Conservation (phyloP, 2,888 invertebrate species). For the Eristalinus sepulchralis region DNA sequence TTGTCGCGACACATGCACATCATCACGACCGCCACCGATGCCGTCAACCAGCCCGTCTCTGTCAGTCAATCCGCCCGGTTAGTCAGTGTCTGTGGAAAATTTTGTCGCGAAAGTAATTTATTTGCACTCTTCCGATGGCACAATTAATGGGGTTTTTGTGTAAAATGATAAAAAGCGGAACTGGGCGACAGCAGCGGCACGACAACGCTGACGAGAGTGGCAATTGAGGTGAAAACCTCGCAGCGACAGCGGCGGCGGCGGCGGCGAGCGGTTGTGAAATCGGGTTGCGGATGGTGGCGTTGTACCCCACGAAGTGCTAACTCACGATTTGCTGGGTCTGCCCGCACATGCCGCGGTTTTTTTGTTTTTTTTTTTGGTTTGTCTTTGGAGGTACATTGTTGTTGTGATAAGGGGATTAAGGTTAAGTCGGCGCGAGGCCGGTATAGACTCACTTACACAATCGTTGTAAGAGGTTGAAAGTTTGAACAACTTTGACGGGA, state of each 20-base stretch:
- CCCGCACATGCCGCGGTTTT: neutral
- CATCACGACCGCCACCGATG: neutral
- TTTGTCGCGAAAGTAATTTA: slow-evolving; percentile 40
- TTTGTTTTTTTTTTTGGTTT: neutral
- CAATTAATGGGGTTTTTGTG: slow-evolving; percentile 66
- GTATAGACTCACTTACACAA: neutral
- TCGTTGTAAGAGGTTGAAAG: neutral
- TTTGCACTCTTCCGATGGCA: slow-evolving; percentile 64
- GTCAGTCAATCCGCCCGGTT: neutral
- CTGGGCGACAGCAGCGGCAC: neutral
- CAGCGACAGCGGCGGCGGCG: neutral
- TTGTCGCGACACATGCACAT: slow-evolving; percentile 28
- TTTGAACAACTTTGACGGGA: too few species aligned
- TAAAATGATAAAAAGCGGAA: slow-evolving; percentile 48
- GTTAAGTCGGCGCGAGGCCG: neutral
- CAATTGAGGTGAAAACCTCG: neutral
- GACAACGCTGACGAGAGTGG: neutral
- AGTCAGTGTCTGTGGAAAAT: slow-evolving; percentile 22
- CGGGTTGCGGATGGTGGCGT: neutral
- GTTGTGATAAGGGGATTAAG: neutral
- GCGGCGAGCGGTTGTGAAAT: slow-evolving; percentile 20
- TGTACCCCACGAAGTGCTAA: slow-evolving; percentile 7
- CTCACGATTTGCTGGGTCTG: slow-evolving; percentile 22
- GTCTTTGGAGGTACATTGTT: neutral
- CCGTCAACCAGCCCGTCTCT: neutral